A percentile compares a stretch with the other conserved stretches of the same genome.
phyloP scores from a whole-genome alignment of 2,888 invertebrate species.

The Pachymerium ferrugineum region DNA sequence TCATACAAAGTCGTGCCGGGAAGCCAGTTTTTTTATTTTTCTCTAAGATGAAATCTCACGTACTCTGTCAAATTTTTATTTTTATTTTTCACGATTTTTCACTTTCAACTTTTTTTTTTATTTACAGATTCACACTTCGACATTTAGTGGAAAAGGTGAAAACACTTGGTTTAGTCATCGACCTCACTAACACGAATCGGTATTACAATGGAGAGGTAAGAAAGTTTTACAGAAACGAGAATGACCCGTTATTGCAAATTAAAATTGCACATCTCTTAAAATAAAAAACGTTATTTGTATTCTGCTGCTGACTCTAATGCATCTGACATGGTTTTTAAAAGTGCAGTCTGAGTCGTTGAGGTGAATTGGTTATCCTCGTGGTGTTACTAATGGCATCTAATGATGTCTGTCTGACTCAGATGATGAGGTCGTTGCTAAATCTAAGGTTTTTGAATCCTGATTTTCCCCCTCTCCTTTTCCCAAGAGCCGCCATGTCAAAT shows the following conservation, averaged over 20 bases:
- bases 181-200: conserved; percentile 32
- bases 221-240: neutral
- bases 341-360: conserved; percentile 1
- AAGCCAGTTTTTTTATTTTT: neutral
- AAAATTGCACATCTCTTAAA: conserved; percentile 16
- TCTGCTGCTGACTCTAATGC: neutral
- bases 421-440: conserved; percentile 1
- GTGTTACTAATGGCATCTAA: neutral
- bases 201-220: conserved; percentile 30
- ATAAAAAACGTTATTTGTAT: conserved; percentile 20
- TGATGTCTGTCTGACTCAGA: neutral
- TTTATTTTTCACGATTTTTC: conserved; percentile 1
- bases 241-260: conserved; percentile 12
- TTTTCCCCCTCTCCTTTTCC: too few relatives aligned
- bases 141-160: conserved; percentile 14
- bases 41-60: neutral
- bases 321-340: conserved; percentile 2
- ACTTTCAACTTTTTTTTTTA: neutral
- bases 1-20: neutral
- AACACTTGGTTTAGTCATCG: conserved; percentile 28
- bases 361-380: neutral
- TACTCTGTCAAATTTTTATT: neutral
- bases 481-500: neutral
- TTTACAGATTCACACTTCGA: conserved; percentile 23
- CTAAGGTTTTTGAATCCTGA: too few relatives aligned